Evolutionary conservation across 2,113 vertebrate genomes (phyloP), one percentile per base, ranked within the genome.

Genomic region (Isichthys henryi): DNA sequence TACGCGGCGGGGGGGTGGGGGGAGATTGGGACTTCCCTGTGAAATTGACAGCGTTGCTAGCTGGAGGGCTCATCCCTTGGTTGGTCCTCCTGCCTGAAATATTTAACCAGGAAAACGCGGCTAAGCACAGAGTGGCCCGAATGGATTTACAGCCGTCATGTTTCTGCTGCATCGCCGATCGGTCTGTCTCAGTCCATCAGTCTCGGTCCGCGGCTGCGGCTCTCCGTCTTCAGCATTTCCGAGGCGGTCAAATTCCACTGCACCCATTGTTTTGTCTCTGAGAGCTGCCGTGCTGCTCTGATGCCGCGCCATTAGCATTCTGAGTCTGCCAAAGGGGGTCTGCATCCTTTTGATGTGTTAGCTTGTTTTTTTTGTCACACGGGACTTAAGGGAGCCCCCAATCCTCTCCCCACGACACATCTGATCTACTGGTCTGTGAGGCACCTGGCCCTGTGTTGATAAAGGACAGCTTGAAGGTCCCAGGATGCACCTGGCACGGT

Each of bases 381-480:
- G 19, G 39, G 86, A 35, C 77, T 21, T 17, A 48, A 62, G 39
- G 50, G 88, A 70, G 74, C 31, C 39, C 23, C 70, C 49, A 49
- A 31, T 58, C 86, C 85, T 77, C 86, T 88, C 52, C 50, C 50
- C 21, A 86, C 46, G 86, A 88, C 62, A 82, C 89, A 45, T 90
- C 89, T 90, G 89, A 90, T 83, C n/a, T 74, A 8, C 62, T 19
- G 85, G 48, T 70, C 85, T 70, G 50, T 45, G 23, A 45, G 56
- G 86, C 46, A 88, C 89, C 66, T 80, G 66, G 89, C 66, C 86
- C 43, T 62, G 70, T 77, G 48, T 31, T 45, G 89, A 90, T 88
- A 82, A 87, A 45, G 86, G 86, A 90, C 70, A 56, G 86, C 89
- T 62, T 70, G 48, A 62, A 48, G 43, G 70, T 88, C 86, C 89